A percentile compares a stretch with the other conserved stretches of the same genome.
Conservation (phyloP, 30 jellyfish, hydroid and myxozoan genomes). For the Pelagia noctiluca region DNA sequence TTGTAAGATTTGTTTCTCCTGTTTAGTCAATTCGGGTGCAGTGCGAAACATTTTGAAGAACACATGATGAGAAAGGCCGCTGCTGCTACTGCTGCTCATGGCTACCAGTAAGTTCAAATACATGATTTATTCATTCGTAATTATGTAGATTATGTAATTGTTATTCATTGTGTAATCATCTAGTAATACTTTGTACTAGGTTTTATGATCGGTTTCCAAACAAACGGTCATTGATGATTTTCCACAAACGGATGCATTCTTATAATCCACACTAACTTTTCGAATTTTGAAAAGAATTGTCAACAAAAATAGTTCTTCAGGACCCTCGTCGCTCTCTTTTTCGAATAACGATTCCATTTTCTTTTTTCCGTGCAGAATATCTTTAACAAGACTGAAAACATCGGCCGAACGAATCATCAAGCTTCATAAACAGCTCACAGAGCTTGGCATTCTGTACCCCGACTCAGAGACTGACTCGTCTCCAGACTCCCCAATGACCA, state of each 20-base stretch:
- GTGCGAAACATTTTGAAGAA: slow-evolving; percentile 96
- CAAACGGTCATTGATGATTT: too few relatives aligned
- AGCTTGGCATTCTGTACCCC: slow-evolving; percentile 80
- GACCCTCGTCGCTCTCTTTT: not conserved
- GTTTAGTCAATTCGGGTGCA: slow-evolving; percentile 98
- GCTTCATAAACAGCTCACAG: slow-evolving; percentile 71
- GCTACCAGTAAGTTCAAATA: slow-evolving; percentile 78
- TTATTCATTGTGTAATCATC: too few relatives aligned
- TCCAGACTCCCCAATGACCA: slow-evolving; percentile 40
- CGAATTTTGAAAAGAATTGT: too few relatives aligned
- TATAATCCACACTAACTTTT: too few relatives aligned
- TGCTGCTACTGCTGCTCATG: slow-evolving; percentile 81
- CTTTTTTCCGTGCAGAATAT: slow-evolving; percentile 33
- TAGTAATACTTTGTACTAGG: too few relatives aligned
- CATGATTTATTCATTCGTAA: too few relatives aligned
- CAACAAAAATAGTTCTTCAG: not conserved
- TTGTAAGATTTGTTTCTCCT: too few relatives aligned
- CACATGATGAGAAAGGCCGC: slow-evolving; percentile 97
- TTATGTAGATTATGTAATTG: too few relatives aligned
- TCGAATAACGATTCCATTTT: not conserved
- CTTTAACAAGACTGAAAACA: slow-evolving; percentile 55
- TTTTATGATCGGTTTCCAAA: too few relatives aligned
- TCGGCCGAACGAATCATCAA: slow-evolving; percentile 70
- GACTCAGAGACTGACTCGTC: slow-evolving; percentile 82
- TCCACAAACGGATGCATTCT: too few relatives aligned